These are phyloP conservation scores for Pyralis farinalis DNA, from an alignment of 2,888 invertebrate species.

Conservation along the genomic window DNA sequence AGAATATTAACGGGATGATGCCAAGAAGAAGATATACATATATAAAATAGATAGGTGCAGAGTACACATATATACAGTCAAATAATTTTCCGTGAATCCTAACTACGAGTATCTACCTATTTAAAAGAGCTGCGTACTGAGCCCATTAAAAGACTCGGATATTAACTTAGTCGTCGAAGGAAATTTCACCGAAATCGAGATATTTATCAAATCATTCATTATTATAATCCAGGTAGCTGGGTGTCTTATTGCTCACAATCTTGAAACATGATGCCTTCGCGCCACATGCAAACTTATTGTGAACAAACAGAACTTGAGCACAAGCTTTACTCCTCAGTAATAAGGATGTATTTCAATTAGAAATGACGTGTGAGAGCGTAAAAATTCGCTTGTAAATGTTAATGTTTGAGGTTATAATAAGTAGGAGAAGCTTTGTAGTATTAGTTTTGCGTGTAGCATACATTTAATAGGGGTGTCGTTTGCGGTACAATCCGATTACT, in stretches of 20 bases:
- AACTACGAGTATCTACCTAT: too few species aligned
- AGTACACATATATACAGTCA: too few species aligned
- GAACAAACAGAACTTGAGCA: not conserved
- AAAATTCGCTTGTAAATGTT: not conserved
- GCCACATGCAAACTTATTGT: not conserved
- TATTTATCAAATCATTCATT: slow-evolving; percentile 41
- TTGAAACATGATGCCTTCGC: not conserved
- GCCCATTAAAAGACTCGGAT: too few species aligned
- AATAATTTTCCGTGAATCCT: too few species aligned
- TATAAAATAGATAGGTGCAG: too few species aligned
- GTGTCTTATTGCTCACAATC: slow-evolving; percentile 12
- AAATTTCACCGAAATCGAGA: slow-evolving; percentile 32
- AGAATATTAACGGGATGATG: too few species aligned
- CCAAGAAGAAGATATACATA: too few species aligned
- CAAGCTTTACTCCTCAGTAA: too few species aligned
- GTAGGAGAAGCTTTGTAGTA: slow-evolving; percentile 2
- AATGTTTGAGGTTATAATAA: not conserved
- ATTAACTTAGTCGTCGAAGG: too few species aligned
- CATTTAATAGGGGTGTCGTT: slow-evolving; percentile 34
- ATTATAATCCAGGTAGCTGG: slow-evolving; percentile 19
- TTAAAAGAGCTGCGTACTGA: too few species aligned
- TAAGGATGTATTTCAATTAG: too few species aligned
- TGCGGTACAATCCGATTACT: slow-evolving; percentile 38
- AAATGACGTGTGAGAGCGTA: too few species aligned
- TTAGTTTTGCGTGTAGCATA: slow-evolving; percentile 22